phyloP scores from a whole-genome alignment of 2,888 invertebrate genomes.

The Sisyra terminalis region DNA sequence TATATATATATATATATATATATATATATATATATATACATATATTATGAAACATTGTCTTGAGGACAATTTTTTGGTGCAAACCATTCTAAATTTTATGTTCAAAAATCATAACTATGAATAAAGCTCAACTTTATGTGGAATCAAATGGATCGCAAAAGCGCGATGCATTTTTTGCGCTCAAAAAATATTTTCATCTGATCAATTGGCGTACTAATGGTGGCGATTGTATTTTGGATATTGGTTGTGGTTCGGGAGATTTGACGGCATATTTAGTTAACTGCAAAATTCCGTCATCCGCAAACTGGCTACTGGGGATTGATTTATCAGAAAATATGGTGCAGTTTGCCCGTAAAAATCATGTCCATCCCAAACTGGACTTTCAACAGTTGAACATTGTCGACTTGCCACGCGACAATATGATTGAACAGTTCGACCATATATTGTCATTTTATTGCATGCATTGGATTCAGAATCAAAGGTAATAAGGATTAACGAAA shows the following conservation, averaged over 20 bases:
- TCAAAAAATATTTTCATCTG: slow-evolving; percentile 42
- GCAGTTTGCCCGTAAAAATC: slow-evolving; percentile 39
- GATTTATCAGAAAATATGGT: slow-evolving; percentile 61
- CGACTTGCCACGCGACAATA: slow-evolving; percentile 29
- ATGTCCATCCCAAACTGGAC: slow-evolving; percentile 27
- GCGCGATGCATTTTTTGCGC: slow-evolving; percentile 41
- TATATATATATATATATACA: no score
- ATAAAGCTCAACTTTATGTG: slow-evolving; percentile 49
- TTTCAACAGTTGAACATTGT: slow-evolving; percentile 42
- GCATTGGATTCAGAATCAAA: slow-evolving; percentile 62
- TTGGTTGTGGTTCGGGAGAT: slow-evolving; percentile 61
- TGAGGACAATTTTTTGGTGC: no score
- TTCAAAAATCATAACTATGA: no score
- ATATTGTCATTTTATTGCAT: slow-evolving; percentile 62
- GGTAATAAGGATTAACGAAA: slow-evolving; percentile 28
- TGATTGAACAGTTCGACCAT: slow-evolving; percentile 38
- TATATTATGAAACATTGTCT: no score
- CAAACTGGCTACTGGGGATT: slow-evolving; percentile 37
- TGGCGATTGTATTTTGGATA: slow-evolving; percentile 40
- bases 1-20: no score
- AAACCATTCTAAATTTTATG: no score
- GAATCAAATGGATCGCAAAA: slow-evolving; percentile 50
- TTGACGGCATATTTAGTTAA: slow-evolving; percentile 46
- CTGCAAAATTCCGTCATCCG: slow-evolving; percentile 38
- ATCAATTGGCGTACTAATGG: slow-evolving; percentile 37